Percentiles rank a stretch among this genome's conserved stretches.
phyloP scores from a whole-genome alignment of 2,888 invertebrate species.

The Galerucella pusilla region DNA sequence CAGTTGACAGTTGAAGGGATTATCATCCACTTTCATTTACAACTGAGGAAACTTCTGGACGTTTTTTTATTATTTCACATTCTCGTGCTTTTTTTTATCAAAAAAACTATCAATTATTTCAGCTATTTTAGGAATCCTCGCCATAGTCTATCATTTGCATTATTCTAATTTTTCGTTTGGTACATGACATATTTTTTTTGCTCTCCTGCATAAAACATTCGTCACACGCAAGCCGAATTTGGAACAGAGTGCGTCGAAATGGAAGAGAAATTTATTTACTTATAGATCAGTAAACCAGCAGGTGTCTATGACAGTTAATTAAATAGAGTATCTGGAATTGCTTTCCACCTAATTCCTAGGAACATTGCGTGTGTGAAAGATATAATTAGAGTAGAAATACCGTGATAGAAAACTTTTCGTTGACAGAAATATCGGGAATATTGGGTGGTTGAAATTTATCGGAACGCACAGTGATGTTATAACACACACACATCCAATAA shows the following conservation, averaged over 20 bases:
- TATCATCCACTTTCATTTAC: too few species aligned
- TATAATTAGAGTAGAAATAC: neutral
- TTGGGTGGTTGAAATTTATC: neutral
- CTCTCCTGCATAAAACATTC: neutral
- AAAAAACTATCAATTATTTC: too few species aligned
- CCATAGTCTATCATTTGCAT: too few species aligned
- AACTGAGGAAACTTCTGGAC: too few species aligned
- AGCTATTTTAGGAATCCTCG: too few species aligned
- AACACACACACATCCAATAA: too few species aligned
- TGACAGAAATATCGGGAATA: neutral
- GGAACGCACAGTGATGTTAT: neutral
- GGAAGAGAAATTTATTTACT: neutral
- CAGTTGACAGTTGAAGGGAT: too few species aligned
- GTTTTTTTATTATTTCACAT: too few species aligned
- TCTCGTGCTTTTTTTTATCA: too few species aligned
- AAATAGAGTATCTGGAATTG: neutral
- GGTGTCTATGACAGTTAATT: slow-evolving; percentile 10
- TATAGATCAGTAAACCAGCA: neutral
- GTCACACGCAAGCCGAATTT: neutral
- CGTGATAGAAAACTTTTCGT: neutral
- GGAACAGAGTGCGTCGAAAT: neutral
- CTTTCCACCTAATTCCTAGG: neutral
- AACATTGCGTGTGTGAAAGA: neutral
- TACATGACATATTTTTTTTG: neutral
- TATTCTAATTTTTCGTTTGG: neutral